Conservation (phyloP, 2,113 vertebrate genomes). For the Apteryx owenii region DNA sequence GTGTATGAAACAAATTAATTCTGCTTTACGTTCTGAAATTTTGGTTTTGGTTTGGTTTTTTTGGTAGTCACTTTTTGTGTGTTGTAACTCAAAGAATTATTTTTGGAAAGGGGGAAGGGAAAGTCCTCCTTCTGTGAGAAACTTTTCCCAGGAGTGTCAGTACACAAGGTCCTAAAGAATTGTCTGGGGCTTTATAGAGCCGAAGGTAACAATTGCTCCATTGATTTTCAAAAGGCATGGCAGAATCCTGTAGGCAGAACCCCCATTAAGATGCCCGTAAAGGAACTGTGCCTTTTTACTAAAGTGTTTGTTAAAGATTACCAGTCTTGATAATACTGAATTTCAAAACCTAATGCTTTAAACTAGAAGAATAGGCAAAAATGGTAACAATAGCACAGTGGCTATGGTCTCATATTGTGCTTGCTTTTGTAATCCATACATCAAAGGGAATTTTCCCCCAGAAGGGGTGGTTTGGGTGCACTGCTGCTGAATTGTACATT, state of each 20-base stretch:
- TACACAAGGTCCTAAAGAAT: slow-evolving; percentile 65
- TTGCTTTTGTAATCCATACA: slow-evolving; percentile 37
- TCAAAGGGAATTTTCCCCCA: slow-evolving; percentile 65
- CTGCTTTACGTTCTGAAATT: background rate
- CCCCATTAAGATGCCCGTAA: slow-evolving; percentile 48
- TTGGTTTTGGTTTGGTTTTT: background rate
- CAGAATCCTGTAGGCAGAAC: slow-evolving; percentile 68
- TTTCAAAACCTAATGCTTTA: slow-evolving; percentile 76
- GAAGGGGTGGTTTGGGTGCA: slow-evolving; percentile 26
- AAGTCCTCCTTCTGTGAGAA: slow-evolving; percentile 44
- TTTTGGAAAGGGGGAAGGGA: slow-evolving; percentile 1
- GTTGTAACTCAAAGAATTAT: slow-evolving; percentile 46
- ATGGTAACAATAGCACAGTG: slow-evolving; percentile 59
- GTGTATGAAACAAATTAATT: background rate
- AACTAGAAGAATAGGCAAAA: slow-evolving; percentile 66
- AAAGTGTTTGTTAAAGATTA: slow-evolving; percentile 77
- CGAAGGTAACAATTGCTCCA: slow-evolving; percentile 77
- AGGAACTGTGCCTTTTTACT: slow-evolving; percentile 57
- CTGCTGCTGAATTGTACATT: slow-evolving; percentile 36
- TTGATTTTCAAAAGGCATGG: slow-evolving; percentile 73
- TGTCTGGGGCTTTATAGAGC: slow-evolving; percentile 68
- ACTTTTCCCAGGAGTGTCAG: slow-evolving; percentile 75
- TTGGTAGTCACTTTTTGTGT: background rate
- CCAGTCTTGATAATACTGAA: slow-evolving; percentile 68
- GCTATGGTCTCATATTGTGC: slow-evolving; percentile 55